Base-by-base conservation (phyloP, 2,113 vertebrate species). In the Callopanchax toddi region DNA sequence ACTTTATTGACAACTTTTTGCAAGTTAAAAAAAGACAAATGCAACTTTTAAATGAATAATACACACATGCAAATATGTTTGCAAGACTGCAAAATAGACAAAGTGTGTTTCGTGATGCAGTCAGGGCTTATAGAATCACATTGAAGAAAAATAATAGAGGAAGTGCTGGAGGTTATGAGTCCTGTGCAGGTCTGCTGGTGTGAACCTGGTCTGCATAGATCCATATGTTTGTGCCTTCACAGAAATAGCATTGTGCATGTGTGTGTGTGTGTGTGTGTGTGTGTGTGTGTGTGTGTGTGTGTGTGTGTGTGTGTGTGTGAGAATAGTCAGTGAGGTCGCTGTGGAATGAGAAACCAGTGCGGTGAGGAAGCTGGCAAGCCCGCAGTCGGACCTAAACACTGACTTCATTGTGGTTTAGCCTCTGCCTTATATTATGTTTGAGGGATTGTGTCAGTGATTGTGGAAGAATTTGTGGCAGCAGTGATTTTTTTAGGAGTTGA, bases 391-490 rank as follows among this genome's bases (percentile, higher is more conserved):
- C 83, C 78, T 81, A 84, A 87, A 87, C 86, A 84, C 81, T 81
- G 83, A 86, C 86, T 88, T 86, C 83, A 85, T 82, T 87, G 86
- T 85, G 85, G 86, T 80, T 81, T 76, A 74, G 83, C 80, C 66
- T 82, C 76, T 75, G 83, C 79, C 87, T 84, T 73, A 76, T 72
- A 78, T 86, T 79, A 84, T 84, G 82, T 71, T 50, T 67, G 42
- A 67, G 76, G 78, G 75, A 84, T 82, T 70, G 79, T 79, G 71
- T 58, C 32, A 40, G 74, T 57, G 79, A 87, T 76, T 67, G 75
- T 51, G 74, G 77, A 79, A 67, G 72, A 81, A 66, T 85, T 53
- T 80, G 74, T 43, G 74, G 74, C 18, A 51, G 64, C 74, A 66
- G 60, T 65, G 11, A 78, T 57, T 32, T 57, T 32, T 80, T 81